Conservation (phyloP, 2,113 vertebrate genomes). For the Cranoglanis bouderius region DNA sequence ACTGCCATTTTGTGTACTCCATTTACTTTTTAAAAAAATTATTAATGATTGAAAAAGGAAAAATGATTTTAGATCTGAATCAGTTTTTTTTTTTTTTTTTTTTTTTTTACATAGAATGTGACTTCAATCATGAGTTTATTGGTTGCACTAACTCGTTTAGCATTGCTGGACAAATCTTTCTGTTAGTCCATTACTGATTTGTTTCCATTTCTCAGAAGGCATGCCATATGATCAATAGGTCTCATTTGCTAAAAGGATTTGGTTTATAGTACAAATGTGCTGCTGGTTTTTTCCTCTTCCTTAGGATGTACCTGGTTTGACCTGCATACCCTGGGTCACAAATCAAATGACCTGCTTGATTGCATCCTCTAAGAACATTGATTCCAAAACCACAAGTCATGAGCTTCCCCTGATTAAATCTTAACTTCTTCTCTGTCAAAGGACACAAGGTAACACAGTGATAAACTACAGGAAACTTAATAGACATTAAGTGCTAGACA, state of each 20-base stretch:
- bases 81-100: not conserved
- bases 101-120: not conserved
- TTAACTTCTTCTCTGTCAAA: slow-evolving; percentile 57
- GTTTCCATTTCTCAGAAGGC: slow-evolving; percentile 36
- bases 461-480: slow-evolving; percentile 56
- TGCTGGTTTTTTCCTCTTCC: slow-evolving; percentile 37
- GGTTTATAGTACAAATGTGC: slow-evolving; percentile 45
- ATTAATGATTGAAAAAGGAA: too few species aligned
- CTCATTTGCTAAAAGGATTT: slow-evolving; percentile 45
- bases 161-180: slow-evolving; percentile 10
- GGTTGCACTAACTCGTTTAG: not conserved
- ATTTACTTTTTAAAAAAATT: not conserved
- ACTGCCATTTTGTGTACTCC: not conserved
- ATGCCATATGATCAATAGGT: slow-evolving; percentile 40
- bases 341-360: slow-evolving; percentile 68
- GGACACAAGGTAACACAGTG: slow-evolving; percentile 54
- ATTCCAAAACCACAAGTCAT: slow-evolving; percentile 66
- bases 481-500: slow-evolving; percentile 32
- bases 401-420: slow-evolving; percentile 66
- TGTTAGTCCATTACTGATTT: slow-evolving; percentile 30
- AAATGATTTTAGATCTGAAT: not conserved
- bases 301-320: slow-evolving; percentile 23
- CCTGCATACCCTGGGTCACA: slow-evolving; percentile 56
- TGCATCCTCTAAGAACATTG: slow-evolving; percentile 68
- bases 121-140: not conserved